Percentiles rank a stretch among this genome's conserved stretches.
Evolutionary conservation across 2,888 invertebrate genomes (phyloP).

Genomic region (Chymomyza caudatula): DNA sequence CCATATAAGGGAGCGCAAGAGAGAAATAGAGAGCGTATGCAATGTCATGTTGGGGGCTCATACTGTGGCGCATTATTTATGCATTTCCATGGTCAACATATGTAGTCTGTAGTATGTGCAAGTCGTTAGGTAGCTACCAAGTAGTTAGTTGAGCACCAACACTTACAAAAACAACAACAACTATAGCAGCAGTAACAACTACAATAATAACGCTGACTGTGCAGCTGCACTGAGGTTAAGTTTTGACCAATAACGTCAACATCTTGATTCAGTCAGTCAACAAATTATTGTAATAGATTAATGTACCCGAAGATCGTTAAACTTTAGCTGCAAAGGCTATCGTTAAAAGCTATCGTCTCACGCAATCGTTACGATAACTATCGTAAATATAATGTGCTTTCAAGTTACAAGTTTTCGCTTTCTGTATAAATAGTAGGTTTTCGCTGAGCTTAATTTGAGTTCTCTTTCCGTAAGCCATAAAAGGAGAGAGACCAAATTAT

Average conservation of each 20-base stretch:
- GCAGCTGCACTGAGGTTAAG: not conserved
- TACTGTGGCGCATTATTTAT: conserved; percentile 68
- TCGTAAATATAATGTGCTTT: too few species aligned
- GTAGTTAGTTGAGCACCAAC: conserved; percentile 54
- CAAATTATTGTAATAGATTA: too few species aligned
- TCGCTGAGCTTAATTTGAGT: too few species aligned
- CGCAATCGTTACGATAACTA: too few species aligned
- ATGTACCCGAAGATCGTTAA: too few species aligned
- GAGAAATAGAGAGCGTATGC: conserved; percentile 40
- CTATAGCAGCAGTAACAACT: not conserved
- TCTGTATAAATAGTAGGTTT: too few species aligned
- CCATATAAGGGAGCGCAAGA: not conserved
- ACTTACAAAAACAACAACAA: not conserved
- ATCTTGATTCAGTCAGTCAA: not conserved
- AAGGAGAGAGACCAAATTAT: too few species aligned
- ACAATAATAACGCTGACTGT: conserved; percentile 4
- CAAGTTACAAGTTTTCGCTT: too few species aligned
- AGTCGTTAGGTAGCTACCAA: conserved; percentile 61
- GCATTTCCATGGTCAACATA: conserved; percentile 71
- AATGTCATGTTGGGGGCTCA: conserved; percentile 47
- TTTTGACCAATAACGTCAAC: not conserved
- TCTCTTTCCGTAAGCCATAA: too few species aligned
- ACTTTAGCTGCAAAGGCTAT: too few species aligned
- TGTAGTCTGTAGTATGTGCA: conserved; percentile 43
- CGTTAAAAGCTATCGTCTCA: too few species aligned